Conservation (phyloP, 2,888 invertebrate species). For the Sarcophaga rosellei region DNA sequence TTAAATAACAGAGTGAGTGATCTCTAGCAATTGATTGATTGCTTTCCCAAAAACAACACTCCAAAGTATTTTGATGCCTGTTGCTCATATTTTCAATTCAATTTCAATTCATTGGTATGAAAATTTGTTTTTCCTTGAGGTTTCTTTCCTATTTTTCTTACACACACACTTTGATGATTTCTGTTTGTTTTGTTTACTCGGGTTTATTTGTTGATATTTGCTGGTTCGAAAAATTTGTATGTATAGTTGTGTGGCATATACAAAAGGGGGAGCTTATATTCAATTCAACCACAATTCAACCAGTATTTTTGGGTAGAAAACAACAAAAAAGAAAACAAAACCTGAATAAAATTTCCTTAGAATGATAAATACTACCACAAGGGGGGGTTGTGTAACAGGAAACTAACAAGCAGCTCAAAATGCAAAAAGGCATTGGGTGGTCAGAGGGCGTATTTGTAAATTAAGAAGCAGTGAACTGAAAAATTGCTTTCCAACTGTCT, state of each 20-base stretch:
- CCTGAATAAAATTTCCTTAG: not conserved
- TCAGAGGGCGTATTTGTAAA: slow-evolving; percentile 74
- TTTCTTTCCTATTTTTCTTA: not conserved
- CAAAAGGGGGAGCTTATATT: not conserved
- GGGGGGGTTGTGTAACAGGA: slow-evolving; percentile 9
- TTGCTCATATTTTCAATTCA: not conserved
- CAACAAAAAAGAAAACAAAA: slow-evolving; percentile 16
- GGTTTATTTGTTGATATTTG: slow-evolving; percentile 17
- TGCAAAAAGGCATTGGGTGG: slow-evolving; percentile 26
- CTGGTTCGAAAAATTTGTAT: not conserved
- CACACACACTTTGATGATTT: too few relatives aligned
- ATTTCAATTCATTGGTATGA: not conserved
- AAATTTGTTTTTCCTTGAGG: not conserved
- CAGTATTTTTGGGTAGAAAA: slow-evolving; percentile 26
- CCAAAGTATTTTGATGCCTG: not conserved
- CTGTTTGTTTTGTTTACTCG: slow-evolving; percentile 13
- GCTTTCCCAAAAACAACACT: not conserved
- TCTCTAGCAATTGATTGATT: too few relatives aligned
- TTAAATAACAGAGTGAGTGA: too few relatives aligned
- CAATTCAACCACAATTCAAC: slow-evolving; percentile 38
- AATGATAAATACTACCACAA: slow-evolving; percentile 21
- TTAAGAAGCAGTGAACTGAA: slow-evolving; percentile 81
- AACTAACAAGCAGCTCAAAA: not conserved
- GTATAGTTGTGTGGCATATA: not conserved
- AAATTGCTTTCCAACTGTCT: slow-evolving; percentile 79